Conservation (phyloP, 1,140 invertebrate genomes). For the Drosophila gunungcola region DNA sequence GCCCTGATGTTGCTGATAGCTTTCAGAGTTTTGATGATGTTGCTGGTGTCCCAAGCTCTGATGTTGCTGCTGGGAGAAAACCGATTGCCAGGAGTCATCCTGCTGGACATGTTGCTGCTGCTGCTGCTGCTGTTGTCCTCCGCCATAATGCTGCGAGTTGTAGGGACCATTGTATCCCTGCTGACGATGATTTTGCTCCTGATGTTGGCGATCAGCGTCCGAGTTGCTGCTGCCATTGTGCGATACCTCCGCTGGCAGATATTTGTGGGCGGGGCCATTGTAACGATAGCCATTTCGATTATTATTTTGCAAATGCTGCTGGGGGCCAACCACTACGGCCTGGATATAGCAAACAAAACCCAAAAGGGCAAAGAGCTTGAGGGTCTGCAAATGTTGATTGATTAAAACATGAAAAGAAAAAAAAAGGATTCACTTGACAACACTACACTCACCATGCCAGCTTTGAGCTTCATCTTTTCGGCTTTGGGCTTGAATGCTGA, state of each 20-base stretch:
- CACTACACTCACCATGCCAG: neutral
- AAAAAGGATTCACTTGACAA: too few relatives aligned
- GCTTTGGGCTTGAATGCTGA: constrained; percentile 15
- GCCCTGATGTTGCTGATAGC: constrained; percentile 2
- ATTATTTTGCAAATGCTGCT: constrained; percentile 24
- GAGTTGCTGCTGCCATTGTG: constrained; percentile 5
- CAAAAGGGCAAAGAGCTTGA: constrained; percentile 6
- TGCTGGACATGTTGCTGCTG: constrained; percentile 5
- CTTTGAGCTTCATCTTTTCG: constrained; percentile 24
- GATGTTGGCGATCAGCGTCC: constrained; percentile 9
- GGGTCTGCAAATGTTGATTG: neutral
- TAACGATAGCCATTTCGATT: constrained; percentile 65
- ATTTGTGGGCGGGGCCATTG: constrained; percentile 69
- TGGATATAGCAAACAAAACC: constrained; percentile 11
- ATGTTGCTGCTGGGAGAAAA: neutral
- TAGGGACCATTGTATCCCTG: constrained; percentile 45
- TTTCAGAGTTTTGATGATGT: neutral
- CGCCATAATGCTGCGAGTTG: constrained; percentile 42
- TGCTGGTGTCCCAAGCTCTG: neutral
- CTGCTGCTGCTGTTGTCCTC: constrained; percentile 10
- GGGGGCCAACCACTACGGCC: constrained; percentile 43
- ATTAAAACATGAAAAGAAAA: too few relatives aligned
- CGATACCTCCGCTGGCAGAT: constrained; percentile 49
- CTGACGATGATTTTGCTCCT: constrained; percentile 7
- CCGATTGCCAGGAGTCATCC: constrained; percentile 4